phyloP scores from a whole-genome alignment of 2,113 vertebrate genomes.

The Larimichthys crocea region DNA sequence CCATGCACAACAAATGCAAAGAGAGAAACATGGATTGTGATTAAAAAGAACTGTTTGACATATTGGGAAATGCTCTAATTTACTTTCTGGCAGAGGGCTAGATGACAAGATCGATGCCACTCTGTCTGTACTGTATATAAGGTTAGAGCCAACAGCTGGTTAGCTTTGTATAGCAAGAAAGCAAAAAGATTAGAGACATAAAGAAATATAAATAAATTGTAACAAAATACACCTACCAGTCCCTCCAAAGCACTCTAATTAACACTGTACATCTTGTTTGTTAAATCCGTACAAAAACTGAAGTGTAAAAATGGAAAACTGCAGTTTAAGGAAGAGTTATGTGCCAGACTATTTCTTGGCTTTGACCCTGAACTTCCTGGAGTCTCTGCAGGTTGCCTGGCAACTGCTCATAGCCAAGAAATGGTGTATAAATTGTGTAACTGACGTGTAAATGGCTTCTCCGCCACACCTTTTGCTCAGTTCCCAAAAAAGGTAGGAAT shows the following conservation, averaged over 20 bases:
- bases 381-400: not conserved
- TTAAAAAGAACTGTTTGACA: not conserved
- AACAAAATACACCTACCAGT: not conserved
- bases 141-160: not conserved
- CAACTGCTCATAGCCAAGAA: conserved; percentile 4
- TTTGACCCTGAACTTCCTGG: not conserved
- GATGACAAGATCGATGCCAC: not conserved
- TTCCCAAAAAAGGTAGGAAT: too few species aligned
- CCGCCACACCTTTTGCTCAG: not conserved
- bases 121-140: not conserved
- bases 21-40: conserved; percentile 25
- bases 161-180: not conserved
- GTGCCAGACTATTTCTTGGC: not conserved
- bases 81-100: not conserved
- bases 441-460: not conserved
- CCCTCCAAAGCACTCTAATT: too few species aligned
- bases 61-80: not conserved
- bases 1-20: conserved; percentile 25
- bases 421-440: not conserved
- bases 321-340: not conserved
- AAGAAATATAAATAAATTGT: not conserved
- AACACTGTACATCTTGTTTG: not conserved
- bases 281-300: not conserved
- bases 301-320: too few species aligned
- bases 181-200: not conserved